Evolutionary conservation across 2,797 vertebrate species (phyloP).

Genomic region (Hemibagrus guttatus): DNA sequence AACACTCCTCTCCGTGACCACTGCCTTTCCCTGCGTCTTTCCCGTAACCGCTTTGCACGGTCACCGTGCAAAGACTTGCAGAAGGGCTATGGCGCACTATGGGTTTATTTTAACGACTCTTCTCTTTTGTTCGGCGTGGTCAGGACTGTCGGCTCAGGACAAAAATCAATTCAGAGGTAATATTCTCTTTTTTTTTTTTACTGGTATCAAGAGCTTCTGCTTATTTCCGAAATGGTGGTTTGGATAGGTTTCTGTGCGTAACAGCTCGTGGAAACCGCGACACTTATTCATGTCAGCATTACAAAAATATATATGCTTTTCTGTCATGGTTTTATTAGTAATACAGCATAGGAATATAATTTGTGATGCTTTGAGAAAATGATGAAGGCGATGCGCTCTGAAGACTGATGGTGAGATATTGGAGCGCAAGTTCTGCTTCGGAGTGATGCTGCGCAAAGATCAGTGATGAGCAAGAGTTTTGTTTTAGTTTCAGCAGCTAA

Average conservation of each 20-base stretch:
- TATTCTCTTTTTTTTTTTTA: background rate
- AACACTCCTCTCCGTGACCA: background rate
- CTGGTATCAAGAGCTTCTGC: no score
- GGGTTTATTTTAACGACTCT: slow-evolving; percentile 47
- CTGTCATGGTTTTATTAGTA: background rate
- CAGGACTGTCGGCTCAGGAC: slow-evolving; percentile 39
- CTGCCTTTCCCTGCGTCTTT: slow-evolving; percentile 11
- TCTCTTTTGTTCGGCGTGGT: slow-evolving; percentile 47
- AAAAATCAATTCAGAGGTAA: slow-evolving; percentile 44
- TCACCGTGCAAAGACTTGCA: slow-evolving; percentile 37
- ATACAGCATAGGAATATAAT: background rate
- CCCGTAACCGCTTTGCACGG: slow-evolving; percentile 35
- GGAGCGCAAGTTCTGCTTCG: background rate
- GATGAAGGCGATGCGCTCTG: background rate
- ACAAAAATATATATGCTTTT: background rate
- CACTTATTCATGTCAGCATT: background rate
- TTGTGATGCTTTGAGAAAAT: background rate
- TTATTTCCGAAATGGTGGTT: background rate
- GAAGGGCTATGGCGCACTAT: slow-evolving; percentile 50
- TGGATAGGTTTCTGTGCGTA: slow-evolving; percentile 15
- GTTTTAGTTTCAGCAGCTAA: background rate
- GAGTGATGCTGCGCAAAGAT: slow-evolving; percentile 14
- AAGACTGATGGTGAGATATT: background rate
- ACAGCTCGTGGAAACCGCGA: background rate
- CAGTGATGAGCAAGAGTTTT: background rate